Base-by-base conservation (phyloP, 2,888 invertebrate genomes). In the Fissipunctia ypsillon region DNA sequence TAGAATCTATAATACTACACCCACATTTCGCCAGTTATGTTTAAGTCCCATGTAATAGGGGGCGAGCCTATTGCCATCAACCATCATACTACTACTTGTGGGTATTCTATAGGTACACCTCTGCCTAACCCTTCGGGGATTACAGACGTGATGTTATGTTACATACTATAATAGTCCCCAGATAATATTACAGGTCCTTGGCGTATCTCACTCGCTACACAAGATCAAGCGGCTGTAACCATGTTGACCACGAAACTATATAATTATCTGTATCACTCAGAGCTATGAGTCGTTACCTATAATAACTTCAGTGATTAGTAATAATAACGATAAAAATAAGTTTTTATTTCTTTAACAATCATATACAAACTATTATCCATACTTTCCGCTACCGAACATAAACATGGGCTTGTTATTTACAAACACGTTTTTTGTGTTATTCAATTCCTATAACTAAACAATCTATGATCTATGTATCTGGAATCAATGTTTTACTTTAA, bases 401-500 rank as follows among this genome's bases (percentile, higher is more conserved):
- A 41, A 31, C n/a, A 28, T 38, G 1, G 9, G 9, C 22, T 52
- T 45, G 7, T 31, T 56, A 73, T 52, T 50, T 66, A 52, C 19
- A 50, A 50, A 43, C 4, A 50, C 2, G 6, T 7, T n/a, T 31
- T 48, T 50, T 43, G 14, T 38, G 19, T 41, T 31, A 45, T 28
- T 45, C 48, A 87, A 12, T 28, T 48, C 19, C 12, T 52, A 50
- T 45, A 64, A 52, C 28, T 28, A 64, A 54, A 66, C 0, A 54
- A 48, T 59, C 14, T 59, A 43, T 77, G n/a, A 64, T 48, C 52
- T 71, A 38, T 54, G 41, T 76, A 73, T 63, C 69, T 80, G 76
- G 80, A 86, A 83, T 87, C 79, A 65, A 84, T 19, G 22, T 45
- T 67, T 67, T 64, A 50, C 38, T 28, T 54, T 54, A 12, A n/a